phyloP scores from a whole-genome alignment of 2,888 invertebrate species.

The Darwinula stevensoni region DNA sequence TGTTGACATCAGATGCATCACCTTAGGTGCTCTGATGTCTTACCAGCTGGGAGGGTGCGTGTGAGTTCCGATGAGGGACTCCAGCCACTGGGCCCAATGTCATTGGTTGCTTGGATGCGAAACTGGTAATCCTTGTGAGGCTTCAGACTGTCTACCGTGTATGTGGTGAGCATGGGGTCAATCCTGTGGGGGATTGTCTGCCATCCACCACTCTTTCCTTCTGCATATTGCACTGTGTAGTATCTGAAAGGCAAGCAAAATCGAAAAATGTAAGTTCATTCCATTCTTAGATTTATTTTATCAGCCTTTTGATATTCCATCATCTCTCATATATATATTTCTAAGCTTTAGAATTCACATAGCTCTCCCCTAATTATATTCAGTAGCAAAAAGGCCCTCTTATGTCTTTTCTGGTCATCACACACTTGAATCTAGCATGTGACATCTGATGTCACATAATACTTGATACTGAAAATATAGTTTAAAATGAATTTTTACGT shows the following conservation, averaged over 20 bases:
- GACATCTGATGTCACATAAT: no score
- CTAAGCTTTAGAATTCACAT: no score
- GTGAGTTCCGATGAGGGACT: slow-evolving; percentile 64
- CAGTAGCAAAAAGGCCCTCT: no score
- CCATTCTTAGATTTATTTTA: no score
- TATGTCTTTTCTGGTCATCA: no score
- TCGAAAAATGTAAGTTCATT: no score
- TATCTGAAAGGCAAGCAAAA: slow-evolving; percentile 34
- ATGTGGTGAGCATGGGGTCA: slow-evolving; percentile 55
- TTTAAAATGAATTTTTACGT: no score
- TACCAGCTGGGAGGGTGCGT: slow-evolving; percentile 54
- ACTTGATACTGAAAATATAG: no score
- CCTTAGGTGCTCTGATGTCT: slow-evolving; percentile 5
- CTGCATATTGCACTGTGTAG: slow-evolving; percentile 68
- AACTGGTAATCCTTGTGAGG: slow-evolving; percentile 49
- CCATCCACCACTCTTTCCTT: slow-evolving; percentile 48
- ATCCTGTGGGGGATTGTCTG: slow-evolving; percentile 54
- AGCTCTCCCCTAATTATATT: no score
- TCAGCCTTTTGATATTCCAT: no score
- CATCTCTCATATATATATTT: no score
- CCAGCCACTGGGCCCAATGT: slow-evolving; percentile 74
- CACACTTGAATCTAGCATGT: no score
- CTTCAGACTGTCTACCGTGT: slow-evolving; percentile 50
- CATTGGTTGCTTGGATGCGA: slow-evolving; percentile 46
- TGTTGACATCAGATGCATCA: neutral